phyloP scores from a whole-genome alignment of 2,797 vertebrate species.

The Oreonectes daqikongensis region DNA sequence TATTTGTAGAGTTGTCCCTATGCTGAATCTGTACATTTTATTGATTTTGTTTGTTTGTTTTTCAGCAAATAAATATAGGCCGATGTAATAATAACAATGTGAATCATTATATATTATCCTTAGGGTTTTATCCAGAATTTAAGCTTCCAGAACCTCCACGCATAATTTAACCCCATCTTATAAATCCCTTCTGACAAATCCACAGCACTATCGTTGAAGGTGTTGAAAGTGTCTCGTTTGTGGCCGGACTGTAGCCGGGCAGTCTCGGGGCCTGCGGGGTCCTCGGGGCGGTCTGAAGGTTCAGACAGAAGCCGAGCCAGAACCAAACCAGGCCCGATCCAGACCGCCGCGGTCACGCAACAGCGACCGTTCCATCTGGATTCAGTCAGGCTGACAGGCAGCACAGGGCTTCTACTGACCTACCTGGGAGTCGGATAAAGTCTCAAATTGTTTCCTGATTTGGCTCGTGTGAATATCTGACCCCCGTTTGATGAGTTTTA shows the following conservation, averaged over 20 bases:
- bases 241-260: constrained; percentile 30
- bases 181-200: constrained; percentile 20
- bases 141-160: constrained; percentile 10
- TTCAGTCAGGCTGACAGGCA: constrained; percentile 51
- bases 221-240: constrained; percentile 29
- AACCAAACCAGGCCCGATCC: constrained; percentile 23
- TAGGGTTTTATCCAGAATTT: no score
- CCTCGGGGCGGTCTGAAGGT: constrained; percentile 21
- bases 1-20: not conserved
- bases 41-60: not conserved
- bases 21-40: not conserved
- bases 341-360: constrained; percentile 27
- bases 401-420: constrained; percentile 37
- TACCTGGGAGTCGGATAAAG: constrained; percentile 51
- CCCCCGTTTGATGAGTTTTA: constrained; percentile 36
- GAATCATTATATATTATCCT: not conserved
- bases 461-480: constrained; percentile 41
- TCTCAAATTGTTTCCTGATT: constrained; percentile 46
- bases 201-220: constrained; percentile 18
- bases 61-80: not conserved
- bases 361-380: constrained; percentile 49
- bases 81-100: not conserved
- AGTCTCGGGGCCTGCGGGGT: constrained; percentile 22
- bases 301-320: constrained; percentile 23
- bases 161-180: not conserved